phyloP scores from a whole-genome alignment of 2,113 vertebrate species.

The Erythrocercus mccallii region DNA sequence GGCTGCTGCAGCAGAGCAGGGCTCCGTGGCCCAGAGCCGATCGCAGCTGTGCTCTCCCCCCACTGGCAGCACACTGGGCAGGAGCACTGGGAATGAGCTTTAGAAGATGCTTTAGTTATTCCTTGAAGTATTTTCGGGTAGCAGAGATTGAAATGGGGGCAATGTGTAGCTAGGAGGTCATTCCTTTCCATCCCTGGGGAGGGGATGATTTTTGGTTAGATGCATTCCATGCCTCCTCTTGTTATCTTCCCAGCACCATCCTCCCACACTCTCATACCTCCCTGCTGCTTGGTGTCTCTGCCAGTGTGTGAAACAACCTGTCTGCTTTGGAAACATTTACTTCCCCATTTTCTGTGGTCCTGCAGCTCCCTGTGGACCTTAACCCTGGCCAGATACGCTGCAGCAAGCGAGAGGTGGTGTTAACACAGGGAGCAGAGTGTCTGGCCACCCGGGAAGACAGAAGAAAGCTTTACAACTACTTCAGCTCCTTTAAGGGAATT shows the following conservation, averaged over 20 bases:
- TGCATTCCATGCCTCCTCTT: background rate
- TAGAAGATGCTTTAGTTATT: background rate
- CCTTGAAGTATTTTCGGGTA: background rate
- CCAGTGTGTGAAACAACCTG: background rate
- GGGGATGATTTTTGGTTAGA: background rate
- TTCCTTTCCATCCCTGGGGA: background rate
- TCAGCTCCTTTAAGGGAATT: slow-evolving; percentile 79
- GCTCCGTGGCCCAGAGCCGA: background rate
- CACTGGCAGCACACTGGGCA: background rate
- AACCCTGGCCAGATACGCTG: slow-evolving; percentile 82
- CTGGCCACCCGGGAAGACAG: slow-evolving; percentile 64
- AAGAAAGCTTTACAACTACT: slow-evolving; percentile 77
- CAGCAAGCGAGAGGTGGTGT: slow-evolving; percentile 66
- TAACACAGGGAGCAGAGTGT: slow-evolving; percentile 67
- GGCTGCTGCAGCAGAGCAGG: background rate
- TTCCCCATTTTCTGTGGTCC: background rate
- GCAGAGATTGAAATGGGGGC: background rate
- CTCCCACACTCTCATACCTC: background rate
- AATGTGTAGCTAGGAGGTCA: background rate
- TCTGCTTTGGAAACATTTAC: background rate
- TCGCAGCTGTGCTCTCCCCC: accelerated
- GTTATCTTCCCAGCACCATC: background rate
- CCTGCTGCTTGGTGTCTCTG: background rate
- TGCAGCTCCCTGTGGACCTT: slow-evolving; percentile 77
- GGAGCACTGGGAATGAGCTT: background rate